Evolutionary conservation across 1,140 invertebrate genomes (phyloP), one percentile per base, ranked within the genome.

Genomic region (Cherax destructor): DNA sequence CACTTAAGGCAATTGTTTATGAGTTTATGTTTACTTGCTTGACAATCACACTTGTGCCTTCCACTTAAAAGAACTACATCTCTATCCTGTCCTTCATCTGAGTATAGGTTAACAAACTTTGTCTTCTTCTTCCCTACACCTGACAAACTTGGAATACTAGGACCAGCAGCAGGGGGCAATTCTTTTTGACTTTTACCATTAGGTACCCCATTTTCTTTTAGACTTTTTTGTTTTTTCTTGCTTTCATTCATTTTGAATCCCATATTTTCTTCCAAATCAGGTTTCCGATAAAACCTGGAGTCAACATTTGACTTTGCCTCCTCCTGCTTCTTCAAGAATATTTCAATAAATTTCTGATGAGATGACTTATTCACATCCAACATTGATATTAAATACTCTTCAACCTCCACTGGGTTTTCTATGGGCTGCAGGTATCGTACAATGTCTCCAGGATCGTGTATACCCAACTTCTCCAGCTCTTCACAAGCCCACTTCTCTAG

Each of bases 1-100:
- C 99, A 99, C 84, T 96, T 96, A 0, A 97, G 94, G 94, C 99
- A 99, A 95, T 99, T 99, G 94, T 97, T 98, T 79, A 99, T 96
- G 16, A 99, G 95, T 81, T 96, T 95, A 95, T 99, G 99, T 94
- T 97, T 97, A 21, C 96, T 96, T 3, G 98, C 98, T 95, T 99
- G 97, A 94, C 99, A 99, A 84, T 98, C 96, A 95, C 99, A 99
- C 77, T 95, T 94, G 93, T 97, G 96, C 47, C 93, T 94, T 96
- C 96, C 97, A 96, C 97, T 96, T 7, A 97, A 94, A 77, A 97
- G 93, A 89, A 97, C 94, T 9, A 95, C 95, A 94, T 97, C 95
- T 93, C 95, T 95, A 94, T 96, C 88, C 24, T 77, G 69, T 94
- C 97, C 97, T 94, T 97, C 97, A 92, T 96, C 95, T 21, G 96